Percentiles rank a stretch among this genome's conserved stretches.
These are phyloP conservation scores for Catocala nupta DNA, from an alignment of 2,888 invertebrate species.

Conservation along the genomic window DNA sequence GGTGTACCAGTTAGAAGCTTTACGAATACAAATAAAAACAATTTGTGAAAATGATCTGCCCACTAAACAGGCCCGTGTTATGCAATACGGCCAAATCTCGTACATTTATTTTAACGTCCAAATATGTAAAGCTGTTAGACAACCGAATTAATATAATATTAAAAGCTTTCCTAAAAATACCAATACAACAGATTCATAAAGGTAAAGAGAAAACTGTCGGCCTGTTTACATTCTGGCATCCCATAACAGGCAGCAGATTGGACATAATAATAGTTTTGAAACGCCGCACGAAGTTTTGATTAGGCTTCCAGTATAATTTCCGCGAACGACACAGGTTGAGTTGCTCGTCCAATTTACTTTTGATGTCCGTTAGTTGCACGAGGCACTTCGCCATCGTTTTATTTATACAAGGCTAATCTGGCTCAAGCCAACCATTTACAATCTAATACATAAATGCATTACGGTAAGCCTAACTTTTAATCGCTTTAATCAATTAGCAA, in stretches of 20 bases:
- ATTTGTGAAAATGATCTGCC: conserved; percentile 22
- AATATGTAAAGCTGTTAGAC: conserved; percentile 22
- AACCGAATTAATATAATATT: conserved; percentile 9
- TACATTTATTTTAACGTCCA: conserved; percentile 20
- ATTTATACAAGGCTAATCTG: conserved; percentile 27
- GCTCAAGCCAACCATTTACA: conserved; percentile 21
- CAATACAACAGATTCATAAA: neutral
- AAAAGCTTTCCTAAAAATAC: conserved; percentile 4
- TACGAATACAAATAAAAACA: conserved; percentile 5
- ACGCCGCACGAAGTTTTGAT: conserved; percentile 30
- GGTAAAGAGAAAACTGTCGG: neutral
- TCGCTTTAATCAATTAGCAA: conserved; percentile 22
- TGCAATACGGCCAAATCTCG: conserved; percentile 21
- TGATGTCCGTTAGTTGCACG: conserved; percentile 44
- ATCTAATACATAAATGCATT: conserved; percentile 16
- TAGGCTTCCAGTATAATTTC: conserved; percentile 36
- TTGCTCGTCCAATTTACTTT: conserved; percentile 41
- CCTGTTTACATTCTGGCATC: neutral
- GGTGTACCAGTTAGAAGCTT: no score
- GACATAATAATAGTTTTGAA: conserved; percentile 31
- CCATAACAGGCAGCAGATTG: conserved; percentile 10
- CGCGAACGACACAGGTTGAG: conserved; percentile 29
- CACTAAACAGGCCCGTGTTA: conserved; percentile 23
- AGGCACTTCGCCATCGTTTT: conserved; percentile 20
- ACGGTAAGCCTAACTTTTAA: conserved; percentile 16